A percentile compares a stretch with the other conserved stretches of the same genome.
phyloP scores from a whole-genome alignment of 2,113 vertebrate genomes.

The Cyprinodon tularosa region DNA sequence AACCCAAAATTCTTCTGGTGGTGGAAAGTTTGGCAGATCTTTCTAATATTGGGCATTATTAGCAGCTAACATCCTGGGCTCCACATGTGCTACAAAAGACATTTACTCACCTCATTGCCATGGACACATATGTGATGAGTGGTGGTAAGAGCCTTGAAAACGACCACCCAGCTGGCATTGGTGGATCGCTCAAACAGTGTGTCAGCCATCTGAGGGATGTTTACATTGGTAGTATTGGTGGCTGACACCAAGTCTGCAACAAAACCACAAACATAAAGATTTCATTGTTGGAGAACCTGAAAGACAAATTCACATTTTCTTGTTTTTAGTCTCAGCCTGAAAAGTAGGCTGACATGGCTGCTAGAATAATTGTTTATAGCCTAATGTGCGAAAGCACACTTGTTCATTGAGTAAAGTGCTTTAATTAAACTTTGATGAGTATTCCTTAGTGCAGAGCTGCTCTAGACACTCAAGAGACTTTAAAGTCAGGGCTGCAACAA shows the following conservation, averaged over 20 bases:
- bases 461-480: constrained; percentile 33
- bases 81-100: neutral
- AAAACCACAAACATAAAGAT: constrained; percentile 18
- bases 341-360: neutral
- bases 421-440: constrained; percentile 55
- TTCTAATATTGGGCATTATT: too few species aligned
- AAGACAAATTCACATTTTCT: neutral
- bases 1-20: too few species aligned
- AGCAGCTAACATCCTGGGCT: neutral
- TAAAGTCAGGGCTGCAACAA: neutral
- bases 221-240: constrained; percentile 98
- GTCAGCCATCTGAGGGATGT: constrained; percentile 94
- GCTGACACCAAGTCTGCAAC: constrained; percentile 93
- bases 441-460: constrained; percentile 33
- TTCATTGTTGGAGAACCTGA: neutral
- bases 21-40: too few species aligned
- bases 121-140: constrained; percentile 98
- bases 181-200: constrained; percentile 82
- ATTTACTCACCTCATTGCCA: constrained; percentile 91
- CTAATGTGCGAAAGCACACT: constrained; percentile 1
- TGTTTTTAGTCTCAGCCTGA: neutral
- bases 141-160: constrained; percentile 97
- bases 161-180: constrained; percentile 98
- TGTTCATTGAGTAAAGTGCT: constrained; percentile 7
- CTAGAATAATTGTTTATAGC: neutral